Conservation (phyloP, 2,888 invertebrate species). For the Matsumyia berberina region DNA sequence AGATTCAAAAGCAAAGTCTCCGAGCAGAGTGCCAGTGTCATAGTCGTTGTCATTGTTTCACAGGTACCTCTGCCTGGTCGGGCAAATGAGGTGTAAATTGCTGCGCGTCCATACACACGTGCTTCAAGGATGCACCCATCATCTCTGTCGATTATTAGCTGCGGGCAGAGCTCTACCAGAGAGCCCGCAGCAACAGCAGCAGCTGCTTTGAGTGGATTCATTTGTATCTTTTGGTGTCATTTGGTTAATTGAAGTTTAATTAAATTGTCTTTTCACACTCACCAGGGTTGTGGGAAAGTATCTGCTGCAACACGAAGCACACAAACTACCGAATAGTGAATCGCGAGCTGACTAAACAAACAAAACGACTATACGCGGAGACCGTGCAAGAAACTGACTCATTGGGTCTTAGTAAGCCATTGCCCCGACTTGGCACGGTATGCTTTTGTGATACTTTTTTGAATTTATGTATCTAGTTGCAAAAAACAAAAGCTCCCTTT, state of each 20-base stretch:
- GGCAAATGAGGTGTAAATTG: conserved; percentile 73
- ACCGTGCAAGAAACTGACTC: conserved; percentile 71
- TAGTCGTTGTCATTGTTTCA: conserved; percentile 37
- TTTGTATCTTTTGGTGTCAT: conserved; percentile 52
- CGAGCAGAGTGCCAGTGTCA: conserved; percentile 21
- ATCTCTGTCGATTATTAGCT: conserved; percentile 57
- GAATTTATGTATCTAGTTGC: conserved; percentile 26
- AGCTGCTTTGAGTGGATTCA: conserved; percentile 42
- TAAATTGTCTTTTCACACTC: conserved; percentile 68
- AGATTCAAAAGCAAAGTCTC: conserved; percentile 8
- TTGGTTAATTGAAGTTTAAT: conserved; percentile 71
- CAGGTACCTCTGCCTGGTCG: conserved; percentile 35
- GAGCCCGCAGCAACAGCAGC: conserved; percentile 46
- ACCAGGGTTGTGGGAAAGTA: conserved; percentile 18
- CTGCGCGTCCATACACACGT: conserved; percentile 58
- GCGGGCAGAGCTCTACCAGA: conserved; percentile 16
- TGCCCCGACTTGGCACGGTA: conserved; percentile 51
- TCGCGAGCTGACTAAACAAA: conserved; percentile 32
- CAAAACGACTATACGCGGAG: conserved; percentile 32
- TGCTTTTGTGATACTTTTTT: conserved; percentile 20
- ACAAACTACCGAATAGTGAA: conserved; percentile 22
- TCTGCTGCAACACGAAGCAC: conserved; percentile 15
- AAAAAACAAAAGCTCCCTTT: conserved; percentile 59
- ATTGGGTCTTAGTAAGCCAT: conserved; percentile 56
- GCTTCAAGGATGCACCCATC: conserved; percentile 67